These are phyloP conservation scores for Sinonovacula constricta DNA, from an alignment of 1,140 invertebrate genomes.

Conservation along the genomic window DNA sequence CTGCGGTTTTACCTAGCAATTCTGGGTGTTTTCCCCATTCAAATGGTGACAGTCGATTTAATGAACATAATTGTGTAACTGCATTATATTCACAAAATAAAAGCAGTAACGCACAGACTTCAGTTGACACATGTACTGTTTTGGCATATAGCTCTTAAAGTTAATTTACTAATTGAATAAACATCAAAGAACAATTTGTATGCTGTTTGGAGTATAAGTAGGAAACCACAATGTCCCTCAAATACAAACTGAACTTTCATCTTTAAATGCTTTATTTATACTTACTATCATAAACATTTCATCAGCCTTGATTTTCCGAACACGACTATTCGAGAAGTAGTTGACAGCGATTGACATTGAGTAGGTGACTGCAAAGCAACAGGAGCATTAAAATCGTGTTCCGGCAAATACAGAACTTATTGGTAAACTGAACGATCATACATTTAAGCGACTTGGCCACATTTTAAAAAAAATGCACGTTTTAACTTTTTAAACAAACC, in stretches of 20 bases:
- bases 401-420: too few relatives aligned
- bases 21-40: not conserved
- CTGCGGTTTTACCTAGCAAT: not conserved
- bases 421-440: too few relatives aligned
- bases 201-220: not conserved
- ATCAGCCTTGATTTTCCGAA: conserved; percentile 56
- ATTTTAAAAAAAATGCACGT: too few relatives aligned
- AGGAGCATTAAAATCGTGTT: too few relatives aligned
- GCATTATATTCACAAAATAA: conserved; percentile 1
- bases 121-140: not conserved
- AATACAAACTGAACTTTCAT: not conserved
- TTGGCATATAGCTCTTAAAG: too few relatives aligned
- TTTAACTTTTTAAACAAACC: too few relatives aligned
- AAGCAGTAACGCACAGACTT: not conserved
- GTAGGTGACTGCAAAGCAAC: conserved; percentile 32
- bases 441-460: too few relatives aligned
- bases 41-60: not conserved
- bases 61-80: too few relatives aligned
- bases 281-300: conserved; percentile 69
- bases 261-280: not conserved
- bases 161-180: not conserved
- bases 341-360: conserved; percentile 51
- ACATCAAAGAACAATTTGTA: not conserved
- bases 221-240: not conserved
- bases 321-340: conserved; percentile 52